Conservation (phyloP, 2,888 invertebrate species). For the Arrhopalites spinosus region DNA sequence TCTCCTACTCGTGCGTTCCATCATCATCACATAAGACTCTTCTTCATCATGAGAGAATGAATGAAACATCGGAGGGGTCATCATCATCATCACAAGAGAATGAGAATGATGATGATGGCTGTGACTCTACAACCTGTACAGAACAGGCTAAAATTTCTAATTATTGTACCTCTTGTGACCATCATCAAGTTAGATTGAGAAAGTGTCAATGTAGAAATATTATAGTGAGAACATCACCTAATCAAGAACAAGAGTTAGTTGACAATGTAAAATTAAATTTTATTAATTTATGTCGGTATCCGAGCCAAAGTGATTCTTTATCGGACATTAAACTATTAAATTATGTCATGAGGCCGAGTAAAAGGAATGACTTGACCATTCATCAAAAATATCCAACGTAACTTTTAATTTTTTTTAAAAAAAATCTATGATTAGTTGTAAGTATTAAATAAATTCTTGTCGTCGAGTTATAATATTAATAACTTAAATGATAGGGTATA, state of each 20-base stretch:
- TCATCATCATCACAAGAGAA: not conserved
- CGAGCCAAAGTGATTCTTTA: slow-evolving; percentile 28
- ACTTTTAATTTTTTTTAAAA: not conserved
- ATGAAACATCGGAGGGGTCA: not conserved
- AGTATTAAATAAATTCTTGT: not conserved
- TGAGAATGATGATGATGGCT: not conserved
- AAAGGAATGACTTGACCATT: not conserved
- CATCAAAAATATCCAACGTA: slow-evolving; percentile 8
- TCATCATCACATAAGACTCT: slow-evolving; percentile 14
- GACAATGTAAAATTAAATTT: slow-evolving; percentile 1
- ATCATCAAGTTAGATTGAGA: slow-evolving; percentile 11
- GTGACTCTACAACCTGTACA: not conserved
- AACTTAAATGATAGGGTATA: not conserved
- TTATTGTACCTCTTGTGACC: not conserved
- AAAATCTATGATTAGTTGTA: not conserved
- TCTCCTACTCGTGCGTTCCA: slow-evolving; percentile 10
- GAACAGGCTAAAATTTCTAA: slow-evolving; percentile 1
- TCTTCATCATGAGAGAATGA: not conserved
- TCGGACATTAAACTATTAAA: not conserved
- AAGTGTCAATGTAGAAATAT: slow-evolving; percentile 6
- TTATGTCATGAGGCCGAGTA: not conserved
- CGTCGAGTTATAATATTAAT: slow-evolving; percentile 2
- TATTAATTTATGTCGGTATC: slow-evolving; percentile 21
- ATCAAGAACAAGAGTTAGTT: not conserved
- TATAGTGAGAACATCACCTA: not conserved